phyloP scores from a whole-genome alignment of 2,888 invertebrate species.

The Rugalucina vietnamica region DNA sequence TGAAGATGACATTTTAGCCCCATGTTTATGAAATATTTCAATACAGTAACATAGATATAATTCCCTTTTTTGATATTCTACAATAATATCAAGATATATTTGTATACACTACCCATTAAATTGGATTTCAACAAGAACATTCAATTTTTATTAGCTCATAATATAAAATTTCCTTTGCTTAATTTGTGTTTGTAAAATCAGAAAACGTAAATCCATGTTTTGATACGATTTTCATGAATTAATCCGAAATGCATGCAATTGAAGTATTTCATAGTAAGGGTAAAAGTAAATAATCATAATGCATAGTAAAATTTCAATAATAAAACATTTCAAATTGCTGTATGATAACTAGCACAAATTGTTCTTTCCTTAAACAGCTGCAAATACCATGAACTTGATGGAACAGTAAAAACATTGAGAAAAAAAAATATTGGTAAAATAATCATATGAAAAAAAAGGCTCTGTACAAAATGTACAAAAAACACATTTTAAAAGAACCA shows the following conservation, averaged over 20 bases:
- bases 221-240: no score
- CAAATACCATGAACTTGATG: background rate
- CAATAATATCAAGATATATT: background rate
- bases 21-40: constrained; percentile 9
- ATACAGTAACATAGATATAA: background rate
- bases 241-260: no score
- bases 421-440: constrained; percentile 10
- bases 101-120: background rate
- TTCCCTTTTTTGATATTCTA: background rate
- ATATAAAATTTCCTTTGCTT: no score
- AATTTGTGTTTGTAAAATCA: no score
- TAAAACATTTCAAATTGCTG: background rate
- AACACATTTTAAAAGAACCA: background rate
- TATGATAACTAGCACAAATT: constrained; percentile 3
- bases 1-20: background rate
- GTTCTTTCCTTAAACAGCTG: background rate
- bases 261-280: constrained; percentile 8
- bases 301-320: background rate
- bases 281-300: background rate
- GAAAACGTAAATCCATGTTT: no score
- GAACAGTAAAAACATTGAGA: constrained; percentile 9
- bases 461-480: constrained; percentile 13
- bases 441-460: constrained; percentile 6
- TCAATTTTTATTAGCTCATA: no score
- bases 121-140: background rate